Evolutionary conservation across 1,140 invertebrate genomes (phyloP).

Genomic region (Rhagoletis pomonella): DNA sequence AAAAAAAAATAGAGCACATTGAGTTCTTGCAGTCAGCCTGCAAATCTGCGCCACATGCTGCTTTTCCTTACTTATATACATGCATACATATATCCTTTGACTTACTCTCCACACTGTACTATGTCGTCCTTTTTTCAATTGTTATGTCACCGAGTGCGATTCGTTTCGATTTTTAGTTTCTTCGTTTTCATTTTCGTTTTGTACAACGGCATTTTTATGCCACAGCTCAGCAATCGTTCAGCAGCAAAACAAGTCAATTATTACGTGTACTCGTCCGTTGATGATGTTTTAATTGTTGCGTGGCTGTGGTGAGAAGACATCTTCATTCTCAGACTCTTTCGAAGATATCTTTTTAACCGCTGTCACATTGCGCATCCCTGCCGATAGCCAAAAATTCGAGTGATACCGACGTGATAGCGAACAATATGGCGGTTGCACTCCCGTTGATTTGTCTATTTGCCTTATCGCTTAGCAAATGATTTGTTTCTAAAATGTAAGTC

Average conservation of each 20-base stretch:
- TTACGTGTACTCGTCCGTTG: conserved; percentile 9
- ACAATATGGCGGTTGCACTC: conserved; percentile 29
- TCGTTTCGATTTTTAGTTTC: background rate
- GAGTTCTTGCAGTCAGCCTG: background rate
- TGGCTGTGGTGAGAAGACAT: background rate
- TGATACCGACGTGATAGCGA: conserved; percentile 41
- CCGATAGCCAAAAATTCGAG: background rate
- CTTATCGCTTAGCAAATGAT: conserved; percentile 48
- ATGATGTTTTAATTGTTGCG: conserved; percentile 43
- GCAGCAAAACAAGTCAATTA: conserved; percentile 49
- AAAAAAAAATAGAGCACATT: background rate
- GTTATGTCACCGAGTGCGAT: conserved; percentile 40
- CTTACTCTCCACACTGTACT: background rate
- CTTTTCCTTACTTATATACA: background rate
- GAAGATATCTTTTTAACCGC: background rate
- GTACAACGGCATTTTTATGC: background rate
- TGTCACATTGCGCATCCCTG: background rate
- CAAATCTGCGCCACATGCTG: background rate
- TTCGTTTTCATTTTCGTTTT: background rate
- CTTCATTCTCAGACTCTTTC: background rate
- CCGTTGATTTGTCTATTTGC: conserved; percentile 50
- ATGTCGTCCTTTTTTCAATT: conserved; percentile 8
- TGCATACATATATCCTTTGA: background rate
- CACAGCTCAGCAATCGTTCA: conserved; percentile 31
- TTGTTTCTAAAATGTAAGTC: conserved; percentile 15